Percentiles rank a stretch among this genome's conserved stretches.
Evolutionary conservation across 2,113 vertebrate genomes (phyloP).

Genomic region (Ochotona princeps): DNA sequence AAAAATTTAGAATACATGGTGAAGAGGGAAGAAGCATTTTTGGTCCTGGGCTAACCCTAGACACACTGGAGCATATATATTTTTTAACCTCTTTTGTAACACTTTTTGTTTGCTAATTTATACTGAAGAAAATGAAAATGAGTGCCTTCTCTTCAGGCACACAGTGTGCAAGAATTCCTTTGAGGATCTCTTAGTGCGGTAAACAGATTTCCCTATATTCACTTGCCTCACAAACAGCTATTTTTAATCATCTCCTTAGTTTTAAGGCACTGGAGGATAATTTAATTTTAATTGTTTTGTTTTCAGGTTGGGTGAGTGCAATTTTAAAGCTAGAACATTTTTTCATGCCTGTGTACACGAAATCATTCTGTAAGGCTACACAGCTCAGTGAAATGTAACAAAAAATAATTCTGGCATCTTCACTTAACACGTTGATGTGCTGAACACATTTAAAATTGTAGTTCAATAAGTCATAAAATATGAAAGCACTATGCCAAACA

Average conservation of each 20-base stretch:
- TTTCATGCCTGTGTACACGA: conserved; percentile 53
- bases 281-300: conserved; percentile 88
- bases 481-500: neutral
- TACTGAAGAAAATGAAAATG: conserved; percentile 72
- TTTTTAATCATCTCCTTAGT: conserved; percentile 81
- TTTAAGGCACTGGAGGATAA: conserved; percentile 76
- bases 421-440: conserved; percentile 56
- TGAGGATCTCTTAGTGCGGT: conserved; percentile 73
- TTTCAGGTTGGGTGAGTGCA: conserved; percentile 81
- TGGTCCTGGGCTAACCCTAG: neutral
- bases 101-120: conserved; percentile 76
- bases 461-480: conserved; percentile 39
- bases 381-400: conserved; percentile 51
- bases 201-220: conserved; percentile 81
- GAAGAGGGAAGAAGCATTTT: neutral
- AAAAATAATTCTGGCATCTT: conserved; percentile 56
- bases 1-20: neutral
- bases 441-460: conserved; percentile 63
- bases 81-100: conserved; percentile 67
- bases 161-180: conserved; percentile 68
- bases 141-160: conserved; percentile 73
- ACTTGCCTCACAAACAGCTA: conserved; percentile 77
- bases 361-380: conserved; percentile 54
- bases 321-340: conserved; percentile 73
- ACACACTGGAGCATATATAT: neutral